Percentiles rank a stretch among this genome's conserved stretches.
Conservation (phyloP, 2,888 invertebrate genomes). For the Lacanobia wlatinum region DNA sequence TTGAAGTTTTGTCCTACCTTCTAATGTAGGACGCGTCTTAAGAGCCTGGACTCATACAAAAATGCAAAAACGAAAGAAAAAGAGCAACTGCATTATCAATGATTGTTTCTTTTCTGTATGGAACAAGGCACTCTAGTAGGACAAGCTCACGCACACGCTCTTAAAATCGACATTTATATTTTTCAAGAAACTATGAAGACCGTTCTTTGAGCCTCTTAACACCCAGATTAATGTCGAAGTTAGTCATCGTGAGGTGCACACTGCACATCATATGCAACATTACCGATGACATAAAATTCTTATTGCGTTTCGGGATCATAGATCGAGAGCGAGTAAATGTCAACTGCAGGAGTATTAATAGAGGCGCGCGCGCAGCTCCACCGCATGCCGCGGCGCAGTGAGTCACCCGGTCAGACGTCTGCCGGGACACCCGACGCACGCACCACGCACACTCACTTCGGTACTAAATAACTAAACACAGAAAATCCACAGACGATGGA, state of each 20-base stretch:
- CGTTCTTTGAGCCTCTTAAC: conserved; percentile 25
- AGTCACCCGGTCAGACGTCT: conserved; percentile 85
- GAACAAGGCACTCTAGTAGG: neutral
- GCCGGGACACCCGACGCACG: conserved; percentile 83
- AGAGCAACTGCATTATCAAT: neutral
- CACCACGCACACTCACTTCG: conserved; percentile 69
- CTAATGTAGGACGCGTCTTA: neutral
- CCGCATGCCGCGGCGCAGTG: conserved; percentile 80
- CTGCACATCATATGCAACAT: conserved; percentile 44
- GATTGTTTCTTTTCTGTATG: neutral
- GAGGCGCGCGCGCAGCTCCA: conserved; percentile 71
- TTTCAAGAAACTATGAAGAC: neutral
- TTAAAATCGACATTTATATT: conserved; percentile 3
- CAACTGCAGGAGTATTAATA: conserved; percentile 88
- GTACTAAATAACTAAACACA: conserved; percentile 34
- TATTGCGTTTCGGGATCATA: conserved; percentile 80
- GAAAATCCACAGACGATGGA: conserved; percentile 40
- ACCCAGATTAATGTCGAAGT: conserved; percentile 15
- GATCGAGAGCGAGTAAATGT: conserved; percentile 88
- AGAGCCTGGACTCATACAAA: neutral
- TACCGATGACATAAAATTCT: conserved; percentile 69
- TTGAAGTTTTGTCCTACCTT: neutral
- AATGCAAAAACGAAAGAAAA: neutral
- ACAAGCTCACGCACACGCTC: neutral
- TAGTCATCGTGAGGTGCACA: conserved; percentile 41